These are phyloP conservation scores for Apogon talboti DNA, from an alignment of 2,797 vertebrate genomes.

Conservation along the genomic window DNA sequence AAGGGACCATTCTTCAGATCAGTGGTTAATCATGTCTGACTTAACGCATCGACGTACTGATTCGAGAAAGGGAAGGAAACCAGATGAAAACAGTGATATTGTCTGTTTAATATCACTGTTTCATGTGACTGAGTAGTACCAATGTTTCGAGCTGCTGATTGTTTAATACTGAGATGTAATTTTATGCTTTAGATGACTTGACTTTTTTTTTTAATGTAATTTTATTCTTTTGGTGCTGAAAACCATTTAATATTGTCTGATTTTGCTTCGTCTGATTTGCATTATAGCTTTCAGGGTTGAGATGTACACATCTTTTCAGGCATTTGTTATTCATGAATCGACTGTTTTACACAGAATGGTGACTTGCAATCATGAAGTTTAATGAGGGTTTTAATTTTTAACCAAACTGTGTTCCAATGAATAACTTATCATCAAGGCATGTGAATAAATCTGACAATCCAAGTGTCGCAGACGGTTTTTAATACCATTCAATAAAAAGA, in stretches of 20 bases:
- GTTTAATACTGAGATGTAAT: neutral
- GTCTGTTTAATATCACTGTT: neutral
- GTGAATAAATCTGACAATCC: slow-evolving; percentile 31
- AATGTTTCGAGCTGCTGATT: neutral
- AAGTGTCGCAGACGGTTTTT: slow-evolving; percentile 18
- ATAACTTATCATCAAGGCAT: slow-evolving; percentile 14
- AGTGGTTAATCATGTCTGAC: neutral
- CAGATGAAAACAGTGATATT: neutral
- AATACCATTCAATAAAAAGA: slow-evolving; percentile 44
- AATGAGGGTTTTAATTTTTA: slow-evolving; percentile 2
- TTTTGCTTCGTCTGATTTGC: slow-evolving; percentile 1
- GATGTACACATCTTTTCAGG: neutral
- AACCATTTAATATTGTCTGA: slow-evolving; percentile 1
- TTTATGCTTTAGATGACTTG: slow-evolving; percentile 10
- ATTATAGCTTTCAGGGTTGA: neutral
- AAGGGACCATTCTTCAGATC: neutral
- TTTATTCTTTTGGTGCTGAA: slow-evolving; percentile 21
- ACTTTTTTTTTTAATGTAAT: neutral
- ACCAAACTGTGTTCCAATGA: slow-evolving; percentile 21
- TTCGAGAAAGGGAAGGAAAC: slow-evolving; percentile 7
- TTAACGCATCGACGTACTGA: neutral
- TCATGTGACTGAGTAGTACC: neutral
- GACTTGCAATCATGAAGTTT: slow-evolving; percentile 8
- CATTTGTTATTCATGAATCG: slow-evolving; percentile 10
- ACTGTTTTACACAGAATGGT: neutral